Conservation (phyloP, 2,888 invertebrate species). For the Phyto melanocephala region DNA sequence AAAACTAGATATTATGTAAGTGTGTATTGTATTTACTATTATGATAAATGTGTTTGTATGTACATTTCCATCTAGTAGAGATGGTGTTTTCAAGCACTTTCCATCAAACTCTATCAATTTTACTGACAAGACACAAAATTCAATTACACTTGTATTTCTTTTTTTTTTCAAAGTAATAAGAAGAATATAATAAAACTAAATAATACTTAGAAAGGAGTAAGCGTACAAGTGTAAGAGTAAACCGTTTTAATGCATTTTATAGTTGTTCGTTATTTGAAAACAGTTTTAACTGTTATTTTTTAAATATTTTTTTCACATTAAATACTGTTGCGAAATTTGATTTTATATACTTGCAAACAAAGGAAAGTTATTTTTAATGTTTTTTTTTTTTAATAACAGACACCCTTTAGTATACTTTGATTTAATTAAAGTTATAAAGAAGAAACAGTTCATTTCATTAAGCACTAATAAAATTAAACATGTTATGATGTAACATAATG, state of each 20-base stretch:
- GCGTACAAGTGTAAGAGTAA: not conserved
- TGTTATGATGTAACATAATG: too few relatives aligned
- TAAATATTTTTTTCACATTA: not conserved
- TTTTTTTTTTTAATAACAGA: too few relatives aligned
- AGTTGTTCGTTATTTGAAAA: not conserved
- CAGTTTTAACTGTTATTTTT: not conserved
- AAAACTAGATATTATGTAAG: not conserved
- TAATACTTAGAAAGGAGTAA: not conserved
- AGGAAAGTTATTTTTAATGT: too few relatives aligned
- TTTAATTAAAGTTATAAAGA: too few relatives aligned
- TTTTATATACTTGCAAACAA: too few relatives aligned
- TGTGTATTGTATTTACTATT: slow-evolving; percentile 6
- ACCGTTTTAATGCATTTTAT: not conserved
- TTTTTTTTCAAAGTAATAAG: not conserved
- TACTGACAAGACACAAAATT: slow-evolving; percentile 50
- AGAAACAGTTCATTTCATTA: too few relatives aligned
- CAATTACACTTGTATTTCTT: not conserved
- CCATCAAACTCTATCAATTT: slow-evolving; percentile 59
- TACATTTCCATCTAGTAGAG: too few relatives aligned
- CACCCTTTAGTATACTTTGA: too few relatives aligned
- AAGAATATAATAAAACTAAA: not conserved
- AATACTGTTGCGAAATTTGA: too few relatives aligned
- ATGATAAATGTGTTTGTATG: not conserved
- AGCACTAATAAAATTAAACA: too few relatives aligned
- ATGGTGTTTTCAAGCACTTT: slow-evolving; percentile 14